These are phyloP conservation scores for Chaetorhynchus papuensis DNA, from an alignment of 2,113 vertebrate genomes.

Conservation along the genomic window DNA sequence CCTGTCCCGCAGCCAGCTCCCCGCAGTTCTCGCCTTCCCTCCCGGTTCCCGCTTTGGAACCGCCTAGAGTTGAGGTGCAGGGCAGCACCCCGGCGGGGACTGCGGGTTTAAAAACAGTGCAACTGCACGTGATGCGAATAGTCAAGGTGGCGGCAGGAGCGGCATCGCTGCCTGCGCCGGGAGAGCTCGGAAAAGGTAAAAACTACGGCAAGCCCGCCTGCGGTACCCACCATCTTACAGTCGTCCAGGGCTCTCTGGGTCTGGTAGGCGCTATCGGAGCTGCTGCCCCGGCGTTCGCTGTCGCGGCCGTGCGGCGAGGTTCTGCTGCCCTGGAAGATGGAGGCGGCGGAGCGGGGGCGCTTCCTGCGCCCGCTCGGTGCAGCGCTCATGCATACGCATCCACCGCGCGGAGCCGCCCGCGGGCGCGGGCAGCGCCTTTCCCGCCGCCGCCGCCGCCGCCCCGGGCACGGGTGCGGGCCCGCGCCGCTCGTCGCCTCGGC, in stretches of 20 bases:
- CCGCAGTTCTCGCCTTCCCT: not conserved
- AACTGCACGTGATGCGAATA: constrained; percentile 70
- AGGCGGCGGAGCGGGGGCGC: constrained; percentile 88
- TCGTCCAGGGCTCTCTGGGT: constrained; percentile 86
- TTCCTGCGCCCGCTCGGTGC: constrained; percentile 97
- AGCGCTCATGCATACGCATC: constrained; percentile 97
- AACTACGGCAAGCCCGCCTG: not conserved
- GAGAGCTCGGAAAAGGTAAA: not conserved
- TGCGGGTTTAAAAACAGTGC: constrained; percentile 77
- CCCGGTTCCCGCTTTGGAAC: not conserved
- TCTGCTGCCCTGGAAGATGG: constrained; percentile 89
- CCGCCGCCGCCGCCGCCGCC: not conserved
- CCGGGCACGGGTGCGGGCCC: not conserved
- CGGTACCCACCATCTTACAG: constrained; percentile 93
- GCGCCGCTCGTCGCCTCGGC: not conserved
- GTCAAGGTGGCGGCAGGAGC: constrained; percentile 15
- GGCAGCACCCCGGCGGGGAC: constrained; percentile 37
- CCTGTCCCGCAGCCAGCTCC: not conserved
- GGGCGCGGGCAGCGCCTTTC: not conserved
- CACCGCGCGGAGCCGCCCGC: constrained; percentile 54
- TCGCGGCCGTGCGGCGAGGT: constrained; percentile 82
- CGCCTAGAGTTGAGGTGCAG: not conserved
- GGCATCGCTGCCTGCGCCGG: not conserved
- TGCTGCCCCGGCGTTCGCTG: constrained; percentile 84
- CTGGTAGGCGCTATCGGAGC: constrained; percentile 81